Evolutionary conservation across 2,113 vertebrate genomes (phyloP), one percentile per base, ranked within the genome.

Genomic region (Octodon degus): DNA sequence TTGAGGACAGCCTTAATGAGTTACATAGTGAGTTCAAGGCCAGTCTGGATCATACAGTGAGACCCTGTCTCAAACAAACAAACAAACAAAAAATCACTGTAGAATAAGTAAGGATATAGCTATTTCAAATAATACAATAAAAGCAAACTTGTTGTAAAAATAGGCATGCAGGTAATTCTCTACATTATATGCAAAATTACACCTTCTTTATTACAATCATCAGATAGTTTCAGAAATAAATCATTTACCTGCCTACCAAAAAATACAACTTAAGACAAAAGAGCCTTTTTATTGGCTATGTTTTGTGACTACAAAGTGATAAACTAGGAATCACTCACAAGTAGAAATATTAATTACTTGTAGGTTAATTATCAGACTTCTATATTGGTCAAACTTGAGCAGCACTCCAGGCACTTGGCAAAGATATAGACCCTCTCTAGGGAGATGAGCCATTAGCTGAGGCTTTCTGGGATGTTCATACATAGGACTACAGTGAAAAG

Each of bases 221-320:
- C n/a, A 90, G 67, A 82, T 27, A 96, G 16, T 32, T 68, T 22
- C 40, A 27, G 60, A 95, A 65, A 68, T 37, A 87, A 76, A 87
- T 32, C 2, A 47, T 79, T 89, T 77, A 87, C 43, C 62, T 77
- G 25, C 32, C 76, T 72, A 40, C 7, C 10, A 60, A 27, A 93
- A 53, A 53, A 43, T 86, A 81, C 72, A 87, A 55, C 22, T 50
- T 89, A 83, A 83, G 27, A 53, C 9, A 17, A 90, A 87, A 40
- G 7, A 65, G 83, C 7, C 34, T 43, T 60, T 82, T 65, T 32
- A 30, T 27, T 67, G 83, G 10, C 24, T 5, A 20, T 55, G 34
- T 70, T 83, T 22, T 92, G 40, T 70, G 67, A 86, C 30, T 83
- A 55, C 68, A 77, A 81, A 67, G 10, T 40, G 68, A 60, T 30